These are phyloP conservation scores for Whitmania pigra DNA, from an alignment of 1,140 invertebrate species.

Conservation along the genomic window DNA sequence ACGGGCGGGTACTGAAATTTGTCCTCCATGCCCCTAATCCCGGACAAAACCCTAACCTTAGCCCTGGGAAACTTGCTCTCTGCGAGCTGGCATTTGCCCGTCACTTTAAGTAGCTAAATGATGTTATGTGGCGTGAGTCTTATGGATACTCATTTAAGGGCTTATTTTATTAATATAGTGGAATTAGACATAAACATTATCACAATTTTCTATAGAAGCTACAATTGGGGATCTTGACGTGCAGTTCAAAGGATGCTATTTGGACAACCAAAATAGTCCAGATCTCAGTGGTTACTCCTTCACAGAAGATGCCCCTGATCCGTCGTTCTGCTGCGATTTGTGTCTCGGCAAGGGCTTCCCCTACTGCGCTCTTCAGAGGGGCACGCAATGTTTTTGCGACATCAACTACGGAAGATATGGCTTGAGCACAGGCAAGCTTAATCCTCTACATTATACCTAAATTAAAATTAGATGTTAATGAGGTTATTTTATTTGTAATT, in stretches of 20 bases:
- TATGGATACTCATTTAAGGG: too few species aligned
- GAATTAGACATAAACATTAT: too few species aligned
- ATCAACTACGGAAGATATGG: constrained; percentile 1
- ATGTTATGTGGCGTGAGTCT: too few species aligned
- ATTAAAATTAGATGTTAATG: neutral
- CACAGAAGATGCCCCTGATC: neutral
- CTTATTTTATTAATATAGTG: too few species aligned
- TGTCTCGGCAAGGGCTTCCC: neutral
- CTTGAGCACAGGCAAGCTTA: neutral
- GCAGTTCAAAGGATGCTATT: constrained; percentile 1
- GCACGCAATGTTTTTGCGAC: neutral
- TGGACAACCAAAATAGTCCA: neutral
- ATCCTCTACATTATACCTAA: neutral
- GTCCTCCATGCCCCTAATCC: too few species aligned
- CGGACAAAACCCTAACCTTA: too few species aligned
- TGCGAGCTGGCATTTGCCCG: too few species aligned
- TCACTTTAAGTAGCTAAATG: too few species aligned
- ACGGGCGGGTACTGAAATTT: too few species aligned
- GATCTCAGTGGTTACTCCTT: neutral
- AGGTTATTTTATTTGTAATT: neutral
- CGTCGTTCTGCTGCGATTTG: neutral
- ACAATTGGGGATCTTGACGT: too few species aligned
- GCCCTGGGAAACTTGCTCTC: too few species aligned
- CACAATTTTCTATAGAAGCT: too few species aligned
- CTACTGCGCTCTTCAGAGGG: constrained; percentile 3